Evolutionary conservation across 2,888 invertebrate genomes (phyloP), one percentile per base, ranked within the genome.

Genomic region (Cosmopolites sordidus): DNA sequence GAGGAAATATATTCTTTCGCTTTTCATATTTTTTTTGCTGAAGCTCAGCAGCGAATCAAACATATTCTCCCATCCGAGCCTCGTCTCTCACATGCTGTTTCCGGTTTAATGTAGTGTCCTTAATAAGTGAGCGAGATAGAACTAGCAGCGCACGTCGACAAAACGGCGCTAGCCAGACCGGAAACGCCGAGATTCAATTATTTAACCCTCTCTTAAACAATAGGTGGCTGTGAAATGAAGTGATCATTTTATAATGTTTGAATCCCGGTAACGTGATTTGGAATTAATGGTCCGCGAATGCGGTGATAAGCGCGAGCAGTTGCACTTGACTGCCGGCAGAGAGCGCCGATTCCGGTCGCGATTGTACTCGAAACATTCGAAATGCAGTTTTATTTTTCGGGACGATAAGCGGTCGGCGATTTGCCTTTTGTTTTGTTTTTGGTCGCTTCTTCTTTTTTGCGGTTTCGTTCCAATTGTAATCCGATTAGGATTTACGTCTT

Each of bases 181-280:
- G 66, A 67, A 66, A 65, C 64, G 66, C 64, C 64, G 70, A 70
- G 70, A 75, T 73, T 73, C 74, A 74, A 75, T 75, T 75, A 75
- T 75, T 74, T 75, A 75, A 75, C 75, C 75, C 75, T 74, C 74
- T 75, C 74, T 73, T 73, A 73, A 73, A 75, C 74, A 75, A 75
- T 75, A 75, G 74, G 74, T 74, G 73, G 73, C 68, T 72, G 73
- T 74, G 73, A 74, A 74, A 74, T 73, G 74, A 74, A 73, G 73
- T 72, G 73, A 72, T 73, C 72, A 72, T 74, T 74, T 73, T 74
- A 73, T 73, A 74, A 74, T 73, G 74, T 73, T 73, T 73, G 73
- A 73, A 72, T 73, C 72, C 67, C 71, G 69, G 72, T 9, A 73
- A 73, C 73, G 63, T 73, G 73, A 73, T 73, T 73, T 71, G 74